Conservation (phyloP, 2,113 vertebrate species). For the Equus quagga region DNA sequence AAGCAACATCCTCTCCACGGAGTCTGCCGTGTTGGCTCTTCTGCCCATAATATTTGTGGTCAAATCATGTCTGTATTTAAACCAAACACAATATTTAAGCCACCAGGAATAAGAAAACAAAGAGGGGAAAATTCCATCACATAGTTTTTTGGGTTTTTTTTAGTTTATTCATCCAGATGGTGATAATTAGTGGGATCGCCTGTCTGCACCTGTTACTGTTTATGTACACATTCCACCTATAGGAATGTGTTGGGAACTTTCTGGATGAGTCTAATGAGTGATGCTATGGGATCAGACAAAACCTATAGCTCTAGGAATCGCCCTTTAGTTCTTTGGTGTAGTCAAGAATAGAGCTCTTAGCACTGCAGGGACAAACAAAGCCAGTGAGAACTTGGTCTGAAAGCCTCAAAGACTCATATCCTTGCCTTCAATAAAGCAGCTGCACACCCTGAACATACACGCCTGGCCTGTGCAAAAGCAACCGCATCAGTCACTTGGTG, state of each 20-base stretch:
- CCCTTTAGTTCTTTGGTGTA: background rate
- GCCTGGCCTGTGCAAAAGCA: background rate
- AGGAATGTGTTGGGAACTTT: background rate
- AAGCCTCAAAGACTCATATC: too few species aligned
- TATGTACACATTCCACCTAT: slow-evolving; percentile 38
- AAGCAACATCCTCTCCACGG: background rate
- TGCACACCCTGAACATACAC: background rate
- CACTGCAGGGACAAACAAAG: background rate
- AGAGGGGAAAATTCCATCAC: slow-evolving; percentile 66
- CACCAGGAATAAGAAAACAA: slow-evolving; percentile 77
- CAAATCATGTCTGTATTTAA: slow-evolving; percentile 78
- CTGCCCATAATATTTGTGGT: slow-evolving; percentile 79
- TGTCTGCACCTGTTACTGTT: slow-evolving; percentile 75
- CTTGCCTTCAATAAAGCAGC: background rate
- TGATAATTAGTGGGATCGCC: slow-evolving; percentile 72
- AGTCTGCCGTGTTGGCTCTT: slow-evolving; percentile 69
- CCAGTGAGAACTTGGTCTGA: background rate
- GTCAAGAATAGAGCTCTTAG: background rate
- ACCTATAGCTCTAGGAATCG: background rate
- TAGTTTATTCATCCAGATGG: slow-evolving; percentile 77
- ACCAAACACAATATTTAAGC: slow-evolving; percentile 81
- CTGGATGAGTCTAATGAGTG: background rate
- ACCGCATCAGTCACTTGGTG: background rate
- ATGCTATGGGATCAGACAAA: background rate
- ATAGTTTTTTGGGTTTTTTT: background rate